Evolutionary conservation across 2,797 vertebrate species (phyloP), one percentile per base, ranked within the genome.

Genomic region (Chrysocyon brachyurus): DNA sequence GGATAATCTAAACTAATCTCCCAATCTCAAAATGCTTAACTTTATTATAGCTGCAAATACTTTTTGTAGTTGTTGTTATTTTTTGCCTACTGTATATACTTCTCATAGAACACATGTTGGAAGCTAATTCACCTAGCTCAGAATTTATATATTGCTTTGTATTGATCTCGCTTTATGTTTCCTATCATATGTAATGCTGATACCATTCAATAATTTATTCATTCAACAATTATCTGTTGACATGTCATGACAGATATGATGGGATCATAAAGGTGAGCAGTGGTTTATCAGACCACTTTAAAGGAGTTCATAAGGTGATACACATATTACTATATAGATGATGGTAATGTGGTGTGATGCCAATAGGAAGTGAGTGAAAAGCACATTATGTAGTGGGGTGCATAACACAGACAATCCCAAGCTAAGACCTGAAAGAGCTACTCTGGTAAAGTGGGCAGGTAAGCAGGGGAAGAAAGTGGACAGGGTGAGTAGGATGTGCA

Each of bases 111-210:
- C 26, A 90, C 31, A 86, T 70, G n/a, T 70, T 79, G n/a, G 81
- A 61, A 91, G 40, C 73, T 70, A 54, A 21, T 33, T 84, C 8
- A 36, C 57, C 22, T 70, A 85, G 59, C 17, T 94, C 4, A 68
- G 61, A 52, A 85, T 77, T 68, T 90, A 31, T n/a, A 36, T 94
- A 68, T 78, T 59, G 52, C 19, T 79, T 84, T 94, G 61, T 78
- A 77, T 52, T 90, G 24, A 59, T 36, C 22, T 52, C 17, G 22
- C 12, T 68, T 84, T 57, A 12, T 31, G 6, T 84, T 68, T 46
- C 40, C 12, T 68, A 49, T 57, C 24, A 24, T 19, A 61, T 40
- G 31, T 12, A 40, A 90, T 46, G 16, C 81, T 78, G 17, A 66
- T 78, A 22, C 1, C 66, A 72, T 73, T 82, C 4, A 90, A 85